Evolutionary conservation across 1,140 invertebrate genomes (phyloP).

Genomic region (Rhyzopertha dominica): DNA sequence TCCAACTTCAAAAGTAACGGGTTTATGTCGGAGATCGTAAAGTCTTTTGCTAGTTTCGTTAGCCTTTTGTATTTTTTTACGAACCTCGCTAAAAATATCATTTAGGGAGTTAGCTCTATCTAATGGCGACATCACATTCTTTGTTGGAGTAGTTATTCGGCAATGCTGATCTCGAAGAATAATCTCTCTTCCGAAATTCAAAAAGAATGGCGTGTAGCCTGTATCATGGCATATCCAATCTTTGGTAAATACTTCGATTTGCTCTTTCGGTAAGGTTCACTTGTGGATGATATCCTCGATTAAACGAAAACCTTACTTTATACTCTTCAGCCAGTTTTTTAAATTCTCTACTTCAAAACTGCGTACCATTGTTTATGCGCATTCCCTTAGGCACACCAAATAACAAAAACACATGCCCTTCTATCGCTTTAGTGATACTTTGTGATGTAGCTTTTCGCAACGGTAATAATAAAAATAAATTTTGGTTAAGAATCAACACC

Average conservation of each 20-base stretch:
- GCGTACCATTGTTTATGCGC: slow-evolving; percentile 12
- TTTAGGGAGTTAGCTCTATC: background rate
- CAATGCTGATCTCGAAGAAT: background rate
- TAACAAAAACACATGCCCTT: slow-evolving; percentile 12
- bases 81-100: background rate
- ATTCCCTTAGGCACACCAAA: slow-evolving; percentile 10
- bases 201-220: slow-evolving; percentile 24
- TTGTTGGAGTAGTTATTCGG: background rate
- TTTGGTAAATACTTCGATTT: slow-evolving; percentile 29
- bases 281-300: background rate
- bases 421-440: no score
- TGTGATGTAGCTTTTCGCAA: slow-evolving; percentile 31
- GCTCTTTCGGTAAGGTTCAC: slow-evolving; percentile 23
- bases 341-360: slow-evolving; percentile 7
- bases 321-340: background rate
- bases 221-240: slow-evolving; percentile 26
- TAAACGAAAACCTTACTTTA: background rate
- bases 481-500: slow-evolving; percentile 40
- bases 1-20: background rate
- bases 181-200: slow-evolving; percentile 13
- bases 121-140: background rate
- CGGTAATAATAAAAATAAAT: slow-evolving; percentile 22
- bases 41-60: background rate
- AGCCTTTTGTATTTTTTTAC: background rate
- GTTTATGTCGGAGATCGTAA: background rate